Percentiles rank a stretch among this genome's conserved stretches.
Conservation (phyloP, 2,113 vertebrate genomes). For the Candoia aspera region DNA sequence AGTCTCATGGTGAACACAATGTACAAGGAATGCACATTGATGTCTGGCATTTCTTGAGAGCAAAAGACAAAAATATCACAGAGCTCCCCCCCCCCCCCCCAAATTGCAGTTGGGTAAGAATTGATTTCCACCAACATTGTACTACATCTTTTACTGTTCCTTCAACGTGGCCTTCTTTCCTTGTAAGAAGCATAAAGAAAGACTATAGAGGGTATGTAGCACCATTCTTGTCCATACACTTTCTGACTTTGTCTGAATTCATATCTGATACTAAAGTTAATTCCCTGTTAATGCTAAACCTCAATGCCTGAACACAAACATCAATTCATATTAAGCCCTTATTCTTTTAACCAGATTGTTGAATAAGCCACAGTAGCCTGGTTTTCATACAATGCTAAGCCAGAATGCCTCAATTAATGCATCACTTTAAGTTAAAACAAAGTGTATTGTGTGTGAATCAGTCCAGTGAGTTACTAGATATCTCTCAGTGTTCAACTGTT, state of each 20-base stretch:
- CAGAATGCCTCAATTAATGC: neutral
- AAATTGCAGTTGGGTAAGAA: neutral
- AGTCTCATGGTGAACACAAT: neutral
- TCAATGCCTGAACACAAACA: neutral
- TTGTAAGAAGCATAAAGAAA: neutral
- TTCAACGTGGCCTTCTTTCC: neutral
- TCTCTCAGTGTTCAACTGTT: neutral
- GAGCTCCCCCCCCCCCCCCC: neutral
- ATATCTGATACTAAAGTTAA: neutral
- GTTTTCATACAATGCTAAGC: neutral
- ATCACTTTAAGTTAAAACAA: neutral
- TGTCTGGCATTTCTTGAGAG: neutral
- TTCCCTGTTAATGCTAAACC: neutral
- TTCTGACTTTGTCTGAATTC: neutral
- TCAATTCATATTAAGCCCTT: neutral
- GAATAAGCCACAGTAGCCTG: neutral
- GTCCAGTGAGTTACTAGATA: neutral
- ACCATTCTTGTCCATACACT: neutral
- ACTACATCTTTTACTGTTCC: too few species aligned
- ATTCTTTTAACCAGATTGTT: neutral
- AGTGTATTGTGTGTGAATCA: neutral
- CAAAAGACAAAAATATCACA: neutral
- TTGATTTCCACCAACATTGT: neutral
- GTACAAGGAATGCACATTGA: too few species aligned
- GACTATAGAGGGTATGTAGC: neutral